Evolutionary conservation across 2,888 invertebrate species (phyloP), one percentile per base, ranked within the genome.

Genomic region (Eupelmus urozonus): DNA sequence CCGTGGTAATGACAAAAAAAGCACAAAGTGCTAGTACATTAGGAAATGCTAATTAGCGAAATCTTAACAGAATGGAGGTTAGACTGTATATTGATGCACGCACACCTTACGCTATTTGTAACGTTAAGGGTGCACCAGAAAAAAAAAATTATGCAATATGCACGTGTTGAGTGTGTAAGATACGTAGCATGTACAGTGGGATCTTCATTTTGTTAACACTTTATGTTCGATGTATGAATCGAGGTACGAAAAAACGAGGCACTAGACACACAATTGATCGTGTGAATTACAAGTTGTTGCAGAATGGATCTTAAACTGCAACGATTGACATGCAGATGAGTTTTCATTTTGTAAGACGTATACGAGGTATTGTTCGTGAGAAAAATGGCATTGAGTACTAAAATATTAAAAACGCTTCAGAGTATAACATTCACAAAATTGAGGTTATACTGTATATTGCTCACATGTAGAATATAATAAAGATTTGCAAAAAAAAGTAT

Each of bases 271-370:
- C 16, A 9, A 34, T 45, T 18, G 9, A 13, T 20, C 20, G 20
- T 20, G 20, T 20, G 3, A 45, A 20, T 51, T 51, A 9, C 51
- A 51, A 57, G 29, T 57, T 27, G 16, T 27, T 13, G 57, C 29
- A 57, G 57, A 57, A 27, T 57, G 29, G n/a, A 7, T 27, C 29
- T 51, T 51, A 9, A 51, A 29, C 27, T 57, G 29, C n/a, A n/a
- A 45, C 13, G 40, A 49, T 7, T 40, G 34, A 40, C 20, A 40
- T 34, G 20, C 40, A 20, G 20, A 34, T 60, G 20, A 4, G 42
- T 18, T 13, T 65, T 42, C 49, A 65, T 65, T 65, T 65, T 49
- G 65, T 49, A 65, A 49, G 18, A n/a, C 49, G 65, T 65, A 65
- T 65, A 45, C 65, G 65, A 62, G 13, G 60, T 23, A 20, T 1